Evolutionary conservation across 2,888 invertebrate species (phyloP).

Genomic region (Chrysina gloriosa): DNA sequence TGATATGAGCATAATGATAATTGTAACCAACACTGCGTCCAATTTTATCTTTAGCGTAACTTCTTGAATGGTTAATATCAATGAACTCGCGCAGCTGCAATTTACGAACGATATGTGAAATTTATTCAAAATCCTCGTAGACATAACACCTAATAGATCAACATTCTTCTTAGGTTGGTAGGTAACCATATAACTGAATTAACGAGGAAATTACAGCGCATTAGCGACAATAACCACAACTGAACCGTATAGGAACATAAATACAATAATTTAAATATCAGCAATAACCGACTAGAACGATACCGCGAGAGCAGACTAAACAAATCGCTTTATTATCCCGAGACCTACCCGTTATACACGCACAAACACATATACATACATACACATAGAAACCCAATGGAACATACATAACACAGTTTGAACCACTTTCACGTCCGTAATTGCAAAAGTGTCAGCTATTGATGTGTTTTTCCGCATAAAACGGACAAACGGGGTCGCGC

Average conservation of each 20-base stretch:
- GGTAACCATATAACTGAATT: too few relatives aligned
- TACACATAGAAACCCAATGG: not conserved
- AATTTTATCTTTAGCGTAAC: too few relatives aligned
- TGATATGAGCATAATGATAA: too few relatives aligned
- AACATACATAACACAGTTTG: slow-evolving; percentile 17
- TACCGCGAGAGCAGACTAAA: slow-evolving; percentile 16
- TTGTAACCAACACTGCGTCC: too few relatives aligned
- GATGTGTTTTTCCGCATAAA: slow-evolving; percentile 36
- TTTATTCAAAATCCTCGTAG: too few relatives aligned
- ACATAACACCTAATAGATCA: too few relatives aligned
- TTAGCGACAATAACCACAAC: slow-evolving; percentile 34
- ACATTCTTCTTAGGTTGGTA: too few relatives aligned
- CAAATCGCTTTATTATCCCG: slow-evolving; percentile 31
- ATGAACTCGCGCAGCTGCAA: too few relatives aligned
- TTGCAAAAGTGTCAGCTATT: slow-evolving; percentile 37
- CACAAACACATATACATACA: not conserved
- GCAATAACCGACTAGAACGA: not conserved
- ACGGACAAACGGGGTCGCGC: slow-evolving; percentile 29
- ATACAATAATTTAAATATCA: slow-evolving; percentile 28
- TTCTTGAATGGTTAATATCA: too few relatives aligned
- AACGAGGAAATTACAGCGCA: slow-evolving; percentile 25
- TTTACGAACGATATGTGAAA: too few relatives aligned
- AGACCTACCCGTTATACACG: not conserved
- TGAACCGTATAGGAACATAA: slow-evolving; percentile 14
- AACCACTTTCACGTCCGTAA: slow-evolving; percentile 35